These are phyloP conservation scores for Dasysyrphus albostriatus DNA, from an alignment of 2,888 invertebrate species.

Conservation along the genomic window DNA sequence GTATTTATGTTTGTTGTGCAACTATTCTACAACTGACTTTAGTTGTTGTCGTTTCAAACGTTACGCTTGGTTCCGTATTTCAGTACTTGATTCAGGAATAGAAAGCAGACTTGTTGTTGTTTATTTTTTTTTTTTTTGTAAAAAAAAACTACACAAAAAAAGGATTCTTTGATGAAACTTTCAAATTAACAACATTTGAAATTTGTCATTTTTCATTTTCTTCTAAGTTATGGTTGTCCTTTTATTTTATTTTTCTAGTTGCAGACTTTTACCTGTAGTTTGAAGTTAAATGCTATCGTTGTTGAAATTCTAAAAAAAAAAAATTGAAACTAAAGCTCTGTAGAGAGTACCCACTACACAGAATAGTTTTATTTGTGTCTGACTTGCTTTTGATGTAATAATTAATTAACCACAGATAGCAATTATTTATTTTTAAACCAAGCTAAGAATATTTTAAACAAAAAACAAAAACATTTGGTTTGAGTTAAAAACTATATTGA, in stretches of 20 bases:
- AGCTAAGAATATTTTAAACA: neutral
- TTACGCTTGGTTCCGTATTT: slow-evolving; percentile 15
- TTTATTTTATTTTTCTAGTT: neutral
- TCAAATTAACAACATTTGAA: slow-evolving; percentile 61
- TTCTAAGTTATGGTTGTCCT: slow-evolving; percentile 16
- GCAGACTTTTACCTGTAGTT: slow-evolving; percentile 10
- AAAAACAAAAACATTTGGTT: neutral
- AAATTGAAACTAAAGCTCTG: slow-evolving; percentile 24
- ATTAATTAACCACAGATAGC: slow-evolving; percentile 18
- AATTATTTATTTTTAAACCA: slow-evolving; percentile 2
- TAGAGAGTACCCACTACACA: neutral
- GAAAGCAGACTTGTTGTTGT: neutral
- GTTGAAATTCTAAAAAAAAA: slow-evolving; percentile 7
- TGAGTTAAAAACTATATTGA: no score
- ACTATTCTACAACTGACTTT: slow-evolving; percentile 39
- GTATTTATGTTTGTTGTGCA: slow-evolving; percentile 65
- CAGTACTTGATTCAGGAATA: slow-evolving; percentile 17
- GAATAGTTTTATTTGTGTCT: slow-evolving; percentile 9
- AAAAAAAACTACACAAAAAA: slow-evolving; percentile 7
- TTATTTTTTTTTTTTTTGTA: slow-evolving; percentile 7
- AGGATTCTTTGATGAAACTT: slow-evolving; percentile 61
- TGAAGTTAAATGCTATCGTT: slow-evolving; percentile 10
- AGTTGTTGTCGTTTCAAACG: slow-evolving; percentile 7
- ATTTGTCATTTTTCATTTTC: slow-evolving; percentile 60
- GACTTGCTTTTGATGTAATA: slow-evolving; percentile 10